Percentiles rank a stretch among this genome's conserved stretches.
phyloP scores from a whole-genome alignment of 2,797 vertebrate genomes.

The Staurois parvus region DNA sequence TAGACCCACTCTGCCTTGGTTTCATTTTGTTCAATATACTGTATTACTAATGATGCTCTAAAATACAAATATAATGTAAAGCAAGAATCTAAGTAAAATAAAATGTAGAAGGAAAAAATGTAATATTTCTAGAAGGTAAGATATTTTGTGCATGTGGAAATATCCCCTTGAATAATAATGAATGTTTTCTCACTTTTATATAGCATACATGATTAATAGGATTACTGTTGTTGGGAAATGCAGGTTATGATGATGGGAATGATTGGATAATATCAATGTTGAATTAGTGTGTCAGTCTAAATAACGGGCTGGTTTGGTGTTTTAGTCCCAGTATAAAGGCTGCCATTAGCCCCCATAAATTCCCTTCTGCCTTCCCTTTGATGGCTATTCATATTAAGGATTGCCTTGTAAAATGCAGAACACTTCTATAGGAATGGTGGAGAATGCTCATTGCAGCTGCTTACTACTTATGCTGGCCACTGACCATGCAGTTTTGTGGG shows the following conservation, averaged over 20 bases:
- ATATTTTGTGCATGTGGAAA: neutral
- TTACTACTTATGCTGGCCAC: no score
- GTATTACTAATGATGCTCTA: neutral
- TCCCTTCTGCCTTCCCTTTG: neutral
- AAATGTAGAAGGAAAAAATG: slow-evolving; percentile 1
- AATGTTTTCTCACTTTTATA: slow-evolving; percentile 28
- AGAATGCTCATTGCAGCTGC: neutral
- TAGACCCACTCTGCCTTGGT: no score
- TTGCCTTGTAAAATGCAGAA: neutral
- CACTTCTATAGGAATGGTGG: neutral
- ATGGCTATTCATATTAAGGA: neutral
- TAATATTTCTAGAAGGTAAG: neutral
- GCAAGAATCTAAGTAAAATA: neutral
- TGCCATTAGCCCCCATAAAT: neutral
- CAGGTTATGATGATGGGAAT: slow-evolving; percentile 25
- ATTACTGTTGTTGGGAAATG: slow-evolving; percentile 8
- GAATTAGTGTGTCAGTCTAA: neutral
- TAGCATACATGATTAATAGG: slow-evolving; percentile 21
- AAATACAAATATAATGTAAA: neutral
- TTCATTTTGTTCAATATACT: no score
- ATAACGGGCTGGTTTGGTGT: neutral
- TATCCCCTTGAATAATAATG: slow-evolving; percentile 20
- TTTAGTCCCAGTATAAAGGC: neutral
- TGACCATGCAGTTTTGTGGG: no score
- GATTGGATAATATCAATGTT: slow-evolving; percentile 10